Base-by-base conservation (phyloP, 1,140 invertebrate genomes). In the Orussus abietinus region DNA sequence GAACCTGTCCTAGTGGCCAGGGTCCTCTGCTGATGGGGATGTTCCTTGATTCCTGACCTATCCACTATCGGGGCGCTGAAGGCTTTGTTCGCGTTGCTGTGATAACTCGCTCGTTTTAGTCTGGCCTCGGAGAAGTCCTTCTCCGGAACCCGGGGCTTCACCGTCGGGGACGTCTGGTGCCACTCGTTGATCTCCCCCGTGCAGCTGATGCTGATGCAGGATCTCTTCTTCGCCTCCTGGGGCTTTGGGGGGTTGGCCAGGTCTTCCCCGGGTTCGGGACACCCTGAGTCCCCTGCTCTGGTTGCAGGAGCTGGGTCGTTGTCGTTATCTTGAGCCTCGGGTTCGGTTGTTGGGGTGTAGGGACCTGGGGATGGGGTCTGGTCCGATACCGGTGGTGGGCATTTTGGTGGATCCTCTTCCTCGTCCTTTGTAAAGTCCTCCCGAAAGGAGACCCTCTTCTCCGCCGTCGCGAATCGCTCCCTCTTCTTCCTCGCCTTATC, bases 51-150 rank as follows among this genome's bases (percentile, higher is more conserved):
- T 25, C 22, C 40, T 5, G 38, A 37, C n/a, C 43, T 33, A 9
- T 20, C 32, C 17, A 12, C 15, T 12, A 59, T 47, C 1, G 54
- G 55, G 3, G 41, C 49, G 5, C 45, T 40, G 26, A 72, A 72
- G 1, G 66, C 68, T 14, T 55, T 48, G 42, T 71, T 71, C 0
- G 45, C 47, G 1, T 64, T 46, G 18, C 58, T 67, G 3, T 59
- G 62, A 45, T 66, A 72, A 18, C 48, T 52, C 0, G 68, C 61
- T 2, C 66, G 57, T 42, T 62, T 72, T 3, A 62, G 22, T 37
- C 49, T 66, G 0, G 63, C 66, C 35, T 43, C 51, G 0, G 43
- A 41, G 4, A 56, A 25, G 32, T 53, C 47, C 1, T 33, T 33
- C 3, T 4, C 31, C 10, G 13, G 31, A 25, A 7, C 22, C 22